A percentile compares a stretch with the other conserved stretches of the same genome.
phyloP scores from a whole-genome alignment of 92 coral and sea anemone genomes.

The Porites evermanni region DNA sequence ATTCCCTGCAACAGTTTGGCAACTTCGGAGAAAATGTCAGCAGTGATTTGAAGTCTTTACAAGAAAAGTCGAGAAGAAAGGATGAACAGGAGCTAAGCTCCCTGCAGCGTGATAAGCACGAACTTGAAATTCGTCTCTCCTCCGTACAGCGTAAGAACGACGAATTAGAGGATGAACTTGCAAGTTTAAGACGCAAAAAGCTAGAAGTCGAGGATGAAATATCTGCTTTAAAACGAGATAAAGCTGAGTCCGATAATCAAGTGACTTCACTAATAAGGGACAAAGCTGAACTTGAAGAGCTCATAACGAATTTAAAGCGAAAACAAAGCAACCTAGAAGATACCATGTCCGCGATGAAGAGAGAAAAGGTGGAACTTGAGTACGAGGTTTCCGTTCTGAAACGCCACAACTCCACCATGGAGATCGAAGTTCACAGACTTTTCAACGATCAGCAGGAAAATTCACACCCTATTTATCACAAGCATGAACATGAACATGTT shows the following conservation, averaged over 20 bases:
- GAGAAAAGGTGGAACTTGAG: slow-evolving; percentile 82
- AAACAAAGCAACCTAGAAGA: slow-evolving; percentile 80
- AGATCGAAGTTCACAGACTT: slow-evolving; percentile 59
- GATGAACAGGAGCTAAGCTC: slow-evolving; percentile 79
- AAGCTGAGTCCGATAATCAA: slow-evolving; percentile 89
- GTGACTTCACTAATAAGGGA: slow-evolving; percentile 71
- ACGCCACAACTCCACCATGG: slow-evolving; percentile 63
- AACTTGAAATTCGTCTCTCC: slow-evolving; percentile 67
- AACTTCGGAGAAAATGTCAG: slow-evolving; percentile 57
- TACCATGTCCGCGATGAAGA: slow-evolving; percentile 71
- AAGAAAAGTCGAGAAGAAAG: slow-evolving; percentile 60
- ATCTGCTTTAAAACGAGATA: slow-evolving; percentile 87
- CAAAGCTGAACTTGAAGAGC: slow-evolving; percentile 75
- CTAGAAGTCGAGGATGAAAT: slow-evolving; percentile 93
- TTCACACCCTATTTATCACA: slow-evolving; percentile 47
- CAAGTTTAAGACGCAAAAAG: slow-evolving; percentile 78
- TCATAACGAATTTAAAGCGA: slow-evolving; percentile 60
- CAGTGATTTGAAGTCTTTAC: slow-evolving; percentile 53
- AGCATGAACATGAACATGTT: slow-evolving; percentile 32
- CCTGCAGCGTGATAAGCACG: slow-evolving; percentile 77
- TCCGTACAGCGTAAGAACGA: slow-evolving; percentile 88
- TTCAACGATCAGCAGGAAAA: slow-evolving; percentile 30
- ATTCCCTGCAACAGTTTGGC: slow-evolving; percentile 26
- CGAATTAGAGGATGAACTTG: slow-evolving; percentile 83
- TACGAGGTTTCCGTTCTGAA: slow-evolving; percentile 76